Evolutionary conservation across 1,140 invertebrate species (phyloP), one percentile per base, ranked within the genome.

Genomic region (Pissodes strobi): DNA sequence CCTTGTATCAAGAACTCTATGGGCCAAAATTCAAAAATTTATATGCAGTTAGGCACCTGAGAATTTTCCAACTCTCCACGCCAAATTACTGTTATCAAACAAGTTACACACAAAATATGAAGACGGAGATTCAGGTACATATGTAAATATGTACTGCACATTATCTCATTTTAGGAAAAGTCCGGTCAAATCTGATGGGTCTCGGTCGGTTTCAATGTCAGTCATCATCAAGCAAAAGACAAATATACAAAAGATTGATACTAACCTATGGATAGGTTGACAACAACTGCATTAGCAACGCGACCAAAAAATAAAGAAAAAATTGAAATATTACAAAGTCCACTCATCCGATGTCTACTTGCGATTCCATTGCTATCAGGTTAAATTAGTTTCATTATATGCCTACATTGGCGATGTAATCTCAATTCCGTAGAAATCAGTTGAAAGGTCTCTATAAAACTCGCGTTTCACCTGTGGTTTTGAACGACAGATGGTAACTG

Each of bases 81-180:
- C n/a, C n/a, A n/a, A n/a, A n/a, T n/a, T n/a, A n/a, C n/a, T 52
- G 49, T 52, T 52, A 52, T 52, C 49, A 52, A 52, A 52, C 9
- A 34, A 52, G 34, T 21, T 19, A 45, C 18, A 52, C 8, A 1
- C 8, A 27, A 49, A 65, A 43, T 34, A 21, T 43, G 34, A 52
- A 65, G 21, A 59, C 38, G 38, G 51, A 61, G 57, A 61, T 64
- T 70, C 69, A 70, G 69, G 69, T 70, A 70, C 69, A 70, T 70
- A 70, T 62, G 57, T 56, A 39, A 56, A 70, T 70, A 70, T 70
- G 66, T 70, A 70, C 69, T 68, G 64, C 66, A 53, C 57, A 62
- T 51, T 53, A 52, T 41, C 43, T 60, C 25, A 25, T 19, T 22
- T 46, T 34, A 17, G 15, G 18, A 22, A 60, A 27, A 60, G 43